These are phyloP conservation scores for Diprion similis DNA, from an alignment of 1,140 invertebrate species.

Conservation along the genomic window DNA sequence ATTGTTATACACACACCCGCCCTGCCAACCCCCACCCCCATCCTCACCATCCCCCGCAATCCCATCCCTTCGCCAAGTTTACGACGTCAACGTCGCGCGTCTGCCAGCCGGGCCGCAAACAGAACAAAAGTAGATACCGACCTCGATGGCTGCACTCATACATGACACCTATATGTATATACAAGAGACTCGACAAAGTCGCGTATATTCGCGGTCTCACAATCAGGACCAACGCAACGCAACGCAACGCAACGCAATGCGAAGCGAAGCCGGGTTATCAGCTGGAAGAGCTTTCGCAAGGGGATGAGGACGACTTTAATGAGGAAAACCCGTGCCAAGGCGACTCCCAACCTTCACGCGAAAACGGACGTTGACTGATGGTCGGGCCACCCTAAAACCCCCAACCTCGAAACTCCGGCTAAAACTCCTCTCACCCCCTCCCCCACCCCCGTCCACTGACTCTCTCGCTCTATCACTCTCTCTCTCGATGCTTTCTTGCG, in stretches of 20 bases:
- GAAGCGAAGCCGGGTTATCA: too few species aligned
- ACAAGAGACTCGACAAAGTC: too few species aligned
- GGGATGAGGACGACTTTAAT: background rate
- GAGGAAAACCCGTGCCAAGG: background rate
- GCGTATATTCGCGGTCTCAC: too few species aligned
- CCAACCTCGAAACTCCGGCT: background rate
- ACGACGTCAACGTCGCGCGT: background rate
- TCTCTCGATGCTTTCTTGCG: constrained; percentile 6
- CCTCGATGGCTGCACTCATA: too few species aligned
- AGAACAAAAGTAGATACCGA: background rate
- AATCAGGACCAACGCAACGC: too few species aligned
- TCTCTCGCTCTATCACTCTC: constrained; percentile 13
- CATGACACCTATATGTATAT: too few species aligned
- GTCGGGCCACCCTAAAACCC: constrained; percentile 10
- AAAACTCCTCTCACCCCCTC: background rate
- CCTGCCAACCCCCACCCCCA: too few species aligned
- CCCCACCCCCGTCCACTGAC: too few species aligned
- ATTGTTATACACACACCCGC: background rate
- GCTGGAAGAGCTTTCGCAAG: background rate
- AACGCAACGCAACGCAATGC: too few species aligned
- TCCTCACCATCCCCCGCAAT: too few species aligned
- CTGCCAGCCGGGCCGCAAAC: background rate
- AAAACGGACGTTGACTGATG: constrained; percentile 1
- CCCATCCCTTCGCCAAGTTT: background rate
- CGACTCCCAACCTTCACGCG: background rate